Percentiles rank a stretch among this genome's conserved stretches.
phyloP scores from a whole-genome alignment of 2,797 vertebrate genomes.

The Nothura maculosa region DNA sequence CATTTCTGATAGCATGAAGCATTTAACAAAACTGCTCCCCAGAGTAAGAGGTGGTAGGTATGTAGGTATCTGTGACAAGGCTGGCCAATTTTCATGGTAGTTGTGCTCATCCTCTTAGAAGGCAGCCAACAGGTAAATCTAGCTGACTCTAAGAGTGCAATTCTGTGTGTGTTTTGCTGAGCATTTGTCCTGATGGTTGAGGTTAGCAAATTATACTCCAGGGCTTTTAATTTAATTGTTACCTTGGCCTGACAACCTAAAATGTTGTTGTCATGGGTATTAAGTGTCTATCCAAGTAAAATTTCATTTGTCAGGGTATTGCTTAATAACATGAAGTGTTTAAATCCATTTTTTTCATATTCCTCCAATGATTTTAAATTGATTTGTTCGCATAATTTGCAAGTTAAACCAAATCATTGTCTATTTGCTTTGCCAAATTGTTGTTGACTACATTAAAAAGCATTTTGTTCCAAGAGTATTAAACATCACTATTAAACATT shows the following conservation, averaged over 20 bases:
- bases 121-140: not conserved
- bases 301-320: not conserved
- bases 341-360: not conserved
- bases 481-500: not conserved
- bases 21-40: not conserved
- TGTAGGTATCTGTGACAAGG: not conserved
- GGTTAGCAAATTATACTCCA: not conserved
- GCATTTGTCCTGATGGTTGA: not conserved
- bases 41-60: accelerated
- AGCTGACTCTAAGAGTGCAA: not conserved
- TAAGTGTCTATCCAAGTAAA: slow-evolving; percentile 6
- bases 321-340: not conserved
- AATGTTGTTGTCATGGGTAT: not conserved
- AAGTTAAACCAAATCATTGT: not conserved
- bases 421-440: slow-evolving; percentile 8
- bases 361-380: slow-evolving; percentile 3
- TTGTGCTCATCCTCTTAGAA: not conserved
- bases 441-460: not conserved
- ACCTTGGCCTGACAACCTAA: not conserved
- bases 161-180: not conserved
- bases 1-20: not conserved
- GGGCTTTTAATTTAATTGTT: not conserved
- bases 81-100: not conserved
- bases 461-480: not conserved
- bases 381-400: not conserved